Evolutionary conservation across 2,888 invertebrate genomes (phyloP).

Genomic region (Schizaphis graminum): DNA sequence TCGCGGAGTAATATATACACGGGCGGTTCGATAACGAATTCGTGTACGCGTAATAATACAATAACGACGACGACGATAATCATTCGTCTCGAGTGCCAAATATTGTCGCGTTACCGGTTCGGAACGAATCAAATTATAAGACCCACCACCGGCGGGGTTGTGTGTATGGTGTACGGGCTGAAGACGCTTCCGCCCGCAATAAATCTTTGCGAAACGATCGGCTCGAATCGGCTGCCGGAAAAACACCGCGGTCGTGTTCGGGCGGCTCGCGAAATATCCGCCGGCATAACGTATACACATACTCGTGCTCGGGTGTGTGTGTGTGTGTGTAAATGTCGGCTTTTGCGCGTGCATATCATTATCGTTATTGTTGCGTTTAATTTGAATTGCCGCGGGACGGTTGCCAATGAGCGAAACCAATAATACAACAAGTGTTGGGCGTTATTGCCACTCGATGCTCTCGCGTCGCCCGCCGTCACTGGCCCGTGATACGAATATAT

Average conservation of each 20-base stretch:
- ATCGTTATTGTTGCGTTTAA: conserved; percentile 54
- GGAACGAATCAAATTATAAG: background rate
- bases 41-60: background rate
- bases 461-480: background rate
- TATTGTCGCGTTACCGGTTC: conserved; percentile 35
- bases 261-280: background rate
- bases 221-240: background rate
- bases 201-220: conserved; percentile 47
- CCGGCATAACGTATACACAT: background rate
- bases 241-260: background rate
- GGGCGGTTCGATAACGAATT: background rate
- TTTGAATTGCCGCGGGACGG: conserved; percentile 55
- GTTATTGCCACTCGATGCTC: conserved; percentile 54
- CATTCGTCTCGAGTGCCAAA: background rate
- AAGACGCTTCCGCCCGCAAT: background rate
- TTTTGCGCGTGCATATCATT: background rate
- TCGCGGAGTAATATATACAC: background rate
- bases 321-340: background rate
- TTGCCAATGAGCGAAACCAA: conserved; percentile 61
- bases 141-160: background rate
- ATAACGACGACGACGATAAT: background rate
- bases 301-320: background rate
- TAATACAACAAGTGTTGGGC: conserved; percentile 61
- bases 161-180: no score
- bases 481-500: background rate